Evolutionary conservation across 2,113 vertebrate genomes (phyloP), one percentile per base, ranked within the genome.

Genomic region (Osmerus eperlanus): DNA sequence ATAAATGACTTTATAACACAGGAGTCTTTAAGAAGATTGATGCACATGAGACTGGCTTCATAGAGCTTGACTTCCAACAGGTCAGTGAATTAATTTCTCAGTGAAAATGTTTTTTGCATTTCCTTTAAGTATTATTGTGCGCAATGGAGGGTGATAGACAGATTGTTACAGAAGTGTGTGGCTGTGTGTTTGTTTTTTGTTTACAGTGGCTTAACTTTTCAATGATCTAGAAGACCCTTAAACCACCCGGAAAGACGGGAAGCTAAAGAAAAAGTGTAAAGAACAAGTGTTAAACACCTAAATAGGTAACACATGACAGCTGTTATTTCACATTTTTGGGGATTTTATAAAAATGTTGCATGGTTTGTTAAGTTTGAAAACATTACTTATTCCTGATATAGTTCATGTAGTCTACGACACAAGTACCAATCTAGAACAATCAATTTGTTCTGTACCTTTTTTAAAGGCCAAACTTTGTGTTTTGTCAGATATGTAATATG

Each of bases 1-100:
- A 19, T 14, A 21, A 0, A 0, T 29, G 1, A 32, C n/a, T 25
- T 51, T 75, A 25, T 32, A 79, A 70, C 29, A 51, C 81, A 91
- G 90, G 53, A 58, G n/a, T 90, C 75, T 92, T 91, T 12, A 78
- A 75, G 69, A 88, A 86, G 56, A 53, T 90, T 0, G 90, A 92
- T 41, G 0, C 67, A 0, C 2, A 85, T 3, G 0, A 74, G 15
- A 83, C 62, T 12, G 91, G 90, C 16, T 75, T 58, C 78, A 86
- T 92, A 1, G 83, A 90, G 74, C 82, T 92, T 0, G 12, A 90
- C 89, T 80, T 87, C 65, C 25, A 71, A 51, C 82, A 90, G 88
- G 91, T 92, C 63, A 88, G 76, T 70, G 1, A 21, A 23, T 32
- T 28, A 19, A 54, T 52, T 68, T 25, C 5, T 54, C 2, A 41